A percentile compares a stretch with the other conserved stretches of the same genome.
Conservation (phyloP, 2,113 vertebrate species). For the Onychostruthus taczanowskii region DNA sequence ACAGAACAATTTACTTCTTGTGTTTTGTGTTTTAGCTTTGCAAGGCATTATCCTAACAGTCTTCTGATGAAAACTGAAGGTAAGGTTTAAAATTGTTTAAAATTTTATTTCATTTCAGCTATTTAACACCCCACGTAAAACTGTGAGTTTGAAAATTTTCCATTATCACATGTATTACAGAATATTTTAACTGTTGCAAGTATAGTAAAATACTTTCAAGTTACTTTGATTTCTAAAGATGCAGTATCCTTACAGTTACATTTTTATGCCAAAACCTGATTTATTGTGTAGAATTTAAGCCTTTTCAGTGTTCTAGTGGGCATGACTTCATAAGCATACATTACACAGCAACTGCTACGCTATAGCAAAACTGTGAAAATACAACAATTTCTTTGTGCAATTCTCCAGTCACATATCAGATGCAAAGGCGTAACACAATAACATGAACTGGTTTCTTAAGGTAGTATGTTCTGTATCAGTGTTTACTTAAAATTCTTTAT, state of each 20-base stretch:
- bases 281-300: slow-evolving; percentile 50
- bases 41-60: slow-evolving; percentile 57
- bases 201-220: slow-evolving; percentile 83
- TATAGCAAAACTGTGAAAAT: slow-evolving; percentile 67
- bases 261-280: slow-evolving; percentile 47
- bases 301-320: slow-evolving; percentile 58
- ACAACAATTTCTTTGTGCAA: slow-evolving; percentile 60
- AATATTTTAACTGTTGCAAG: slow-evolving; percentile 79
- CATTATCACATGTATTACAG: slow-evolving; percentile 88
- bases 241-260: slow-evolving; percentile 72
- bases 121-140: slow-evolving; percentile 88
- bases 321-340: slow-evolving; percentile 39
- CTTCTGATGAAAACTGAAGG: slow-evolving; percentile 75
- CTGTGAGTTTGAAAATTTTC: slow-evolving; percentile 81
- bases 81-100: slow-evolving; percentile 59
- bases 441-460: slow-evolving; percentile 59
- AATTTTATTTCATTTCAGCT: slow-evolving; percentile 71
- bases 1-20: slow-evolving; percentile 4
- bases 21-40: slow-evolving; percentile 39
- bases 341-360: neutral
- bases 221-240: slow-evolving; percentile 73
- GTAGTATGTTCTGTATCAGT: slow-evolving; percentile 44
- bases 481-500: slow-evolving; percentile 51
- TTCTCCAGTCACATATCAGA: slow-evolving; percentile 67
- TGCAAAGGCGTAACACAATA: slow-evolving; percentile 62